Base-by-base conservation (phyloP, 2,888 invertebrate genomes). In the Eurytoma adleriae region DNA sequence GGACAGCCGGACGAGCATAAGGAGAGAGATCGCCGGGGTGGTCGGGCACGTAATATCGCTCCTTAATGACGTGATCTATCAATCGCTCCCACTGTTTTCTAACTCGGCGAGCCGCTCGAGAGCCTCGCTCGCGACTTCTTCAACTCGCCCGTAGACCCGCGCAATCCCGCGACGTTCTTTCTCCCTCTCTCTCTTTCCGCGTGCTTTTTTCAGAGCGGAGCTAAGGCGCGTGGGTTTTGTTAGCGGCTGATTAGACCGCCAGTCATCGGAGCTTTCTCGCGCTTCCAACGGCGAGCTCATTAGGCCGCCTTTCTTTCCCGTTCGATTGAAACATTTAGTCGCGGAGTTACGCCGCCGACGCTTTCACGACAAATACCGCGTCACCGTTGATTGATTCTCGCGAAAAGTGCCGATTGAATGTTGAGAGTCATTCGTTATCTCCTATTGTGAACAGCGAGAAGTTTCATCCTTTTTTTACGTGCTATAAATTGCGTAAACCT, bases 11-110 rank as follows among this genome's bases (percentile, higher is more conserved):
- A 20, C n/a, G 68, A 24, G 54, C 14, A 20, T 18, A 56, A 27
- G 27, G 52, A 54, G 69, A 77, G 69, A 57, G 40, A 69, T 27
- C 61, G 75, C 67, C 72, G 20, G 72, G 79, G 72, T 83, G 81
- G 70, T 78, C 79, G 66, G 67, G 75, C 79, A 61, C 48, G 67
- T 48, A 78, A 79, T 69, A 74, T 54, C 79, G 74, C 78, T 27
- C 68, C 71, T 80, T 78, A 80, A 83, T 82, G 78, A 73, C 79
- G 70, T 81, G 85, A 85, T 84, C 84, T 83, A 84, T 86, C 85
- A 82, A 86, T 86, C 85, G 80, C 78, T 84, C 76, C 82, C 80
- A 72, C 80, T 79, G 69, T 82, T 66, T 78, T 68, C 24, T 57
- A 61, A 66, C 52, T 62, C 62, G 30, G 20, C n/a, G 54, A 54